Conservation (phyloP, 2,888 invertebrate genomes). For the Drosophila koepferae region DNA sequence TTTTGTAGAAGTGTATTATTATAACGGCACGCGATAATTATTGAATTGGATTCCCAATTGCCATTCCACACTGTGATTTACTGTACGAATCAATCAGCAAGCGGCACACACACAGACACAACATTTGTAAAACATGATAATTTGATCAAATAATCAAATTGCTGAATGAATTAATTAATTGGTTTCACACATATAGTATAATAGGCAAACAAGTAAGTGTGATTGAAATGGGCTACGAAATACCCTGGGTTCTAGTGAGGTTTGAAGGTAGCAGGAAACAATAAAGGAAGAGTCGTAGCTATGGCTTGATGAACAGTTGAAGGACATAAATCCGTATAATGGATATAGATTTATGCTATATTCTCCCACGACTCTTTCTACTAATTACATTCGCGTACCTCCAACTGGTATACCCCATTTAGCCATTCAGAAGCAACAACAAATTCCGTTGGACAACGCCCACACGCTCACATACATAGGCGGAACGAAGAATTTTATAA, state of each 20-base stretch:
- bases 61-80: constrained; percentile 31
- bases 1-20: constrained; percentile 51
- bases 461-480: constrained; percentile 5
- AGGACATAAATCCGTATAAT: not conserved
- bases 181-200: constrained; percentile 18
- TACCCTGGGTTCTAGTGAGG: not conserved
- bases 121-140: constrained; percentile 43
- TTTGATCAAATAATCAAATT: constrained; percentile 45
- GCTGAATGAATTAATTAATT: constrained; percentile 53
- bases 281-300: too few relatives aligned
- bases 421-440: not conserved
- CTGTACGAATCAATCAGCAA: constrained; percentile 61
- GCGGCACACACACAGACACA: constrained; percentile 15
- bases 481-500: constrained; percentile 69
- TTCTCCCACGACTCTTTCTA: not conserved
- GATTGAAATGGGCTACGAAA: not conserved
- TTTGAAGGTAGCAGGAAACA: too few relatives aligned
- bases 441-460: constrained; percentile 11
- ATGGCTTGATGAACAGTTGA: too few relatives aligned
- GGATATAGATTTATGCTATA: not conserved
- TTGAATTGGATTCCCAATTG: constrained; percentile 38
- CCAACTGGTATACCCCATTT: not conserved
- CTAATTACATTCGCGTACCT: not conserved
- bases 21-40: constrained; percentile 30
- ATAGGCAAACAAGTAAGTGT: not conserved